Percentiles rank a stretch among this genome's conserved stretches.
phyloP scores from a whole-genome alignment of 1,140 invertebrate species.

The Drosophila neocordata region DNA sequence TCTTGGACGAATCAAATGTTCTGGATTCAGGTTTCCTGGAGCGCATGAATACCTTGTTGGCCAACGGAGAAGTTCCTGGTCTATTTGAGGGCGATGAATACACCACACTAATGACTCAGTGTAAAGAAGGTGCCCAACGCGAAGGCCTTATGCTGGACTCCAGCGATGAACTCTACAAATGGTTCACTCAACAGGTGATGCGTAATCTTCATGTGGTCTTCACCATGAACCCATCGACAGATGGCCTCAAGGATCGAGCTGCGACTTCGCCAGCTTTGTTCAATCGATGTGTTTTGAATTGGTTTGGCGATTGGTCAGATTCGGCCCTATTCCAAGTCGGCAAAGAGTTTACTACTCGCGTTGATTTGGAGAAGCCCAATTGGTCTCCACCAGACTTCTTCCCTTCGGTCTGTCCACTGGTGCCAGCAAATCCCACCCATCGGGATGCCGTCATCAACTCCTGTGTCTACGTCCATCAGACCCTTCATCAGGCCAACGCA shows the following conservation, averaged over 20 bases:
- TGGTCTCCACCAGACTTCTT: constrained; percentile 95
- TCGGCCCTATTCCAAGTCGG: constrained; percentile 96
- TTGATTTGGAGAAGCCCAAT: constrained; percentile 91
- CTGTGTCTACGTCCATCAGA: constrained; percentile 99
- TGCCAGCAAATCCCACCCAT: constrained; percentile 90
- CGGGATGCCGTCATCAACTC: constrained; percentile 98
- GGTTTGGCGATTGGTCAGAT: constrained; percentile 99
- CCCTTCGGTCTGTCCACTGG: constrained; percentile 91
- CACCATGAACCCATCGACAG: constrained; percentile 99
- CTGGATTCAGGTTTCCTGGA: constrained; percentile 99
- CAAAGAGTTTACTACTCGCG: constrained; percentile 92
- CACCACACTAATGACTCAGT: constrained; percentile 99
- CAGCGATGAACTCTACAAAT: constrained; percentile 98
- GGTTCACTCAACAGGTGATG: constrained; percentile 98
- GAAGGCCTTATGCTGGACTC: constrained; percentile 99
- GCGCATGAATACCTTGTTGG: constrained; percentile 99
- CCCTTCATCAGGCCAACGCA: constrained; percentile 96
- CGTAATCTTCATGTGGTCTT: constrained; percentile 99
- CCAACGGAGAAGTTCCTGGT: constrained; percentile 97
- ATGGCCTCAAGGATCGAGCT: constrained; percentile 98
- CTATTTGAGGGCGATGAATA: constrained; percentile 98
- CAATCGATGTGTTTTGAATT: constrained; percentile 99
- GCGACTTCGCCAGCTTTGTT: constrained; percentile 99
- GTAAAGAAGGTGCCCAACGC: constrained; percentile 98
- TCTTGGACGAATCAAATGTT: constrained; percentile 99